Conservation (phyloP, 1,140 invertebrate genomes). For the Latrodectus geometricus region DNA sequence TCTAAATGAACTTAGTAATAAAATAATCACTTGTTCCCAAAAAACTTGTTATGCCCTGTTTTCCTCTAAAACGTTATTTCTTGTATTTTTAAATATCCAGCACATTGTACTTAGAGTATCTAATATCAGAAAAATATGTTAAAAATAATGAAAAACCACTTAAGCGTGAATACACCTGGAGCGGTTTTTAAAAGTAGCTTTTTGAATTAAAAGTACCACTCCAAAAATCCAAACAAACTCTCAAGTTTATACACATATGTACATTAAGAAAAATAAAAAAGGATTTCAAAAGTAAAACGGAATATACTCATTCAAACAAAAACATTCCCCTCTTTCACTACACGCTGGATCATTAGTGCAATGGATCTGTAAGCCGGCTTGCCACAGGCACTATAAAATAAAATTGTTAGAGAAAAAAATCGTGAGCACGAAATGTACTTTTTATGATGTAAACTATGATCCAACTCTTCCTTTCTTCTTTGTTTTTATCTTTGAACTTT, state of each 20-base stretch:
- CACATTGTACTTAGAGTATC: too few species aligned
- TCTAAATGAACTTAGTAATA: too few species aligned
- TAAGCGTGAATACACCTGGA: conserved; percentile 39
- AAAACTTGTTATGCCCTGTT: too few species aligned
- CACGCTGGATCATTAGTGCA: conserved; percentile 40
- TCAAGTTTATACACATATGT: conserved; percentile 43
- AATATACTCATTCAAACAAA: not conserved
- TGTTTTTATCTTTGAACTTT: conserved; percentile 40
- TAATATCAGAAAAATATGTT: too few species aligned
- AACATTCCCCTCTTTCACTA: conserved; percentile 21
- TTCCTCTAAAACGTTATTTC: too few species aligned
- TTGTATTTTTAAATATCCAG: too few species aligned
- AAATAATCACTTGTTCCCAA: too few species aligned
- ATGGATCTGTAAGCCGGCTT: conserved; percentile 38
- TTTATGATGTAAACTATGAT: conserved; percentile 60
- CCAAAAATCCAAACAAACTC: conserved; percentile 44
- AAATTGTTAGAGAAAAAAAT: conserved; percentile 15
- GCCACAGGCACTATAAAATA: conserved; percentile 43
- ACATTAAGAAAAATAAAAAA: conserved; percentile 15
- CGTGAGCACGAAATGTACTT: not conserved
- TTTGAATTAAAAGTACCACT: conserved; percentile 55
- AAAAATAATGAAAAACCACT: conserved; percentile 48
- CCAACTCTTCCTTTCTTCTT: not conserved
- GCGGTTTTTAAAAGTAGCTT: conserved; percentile 56
- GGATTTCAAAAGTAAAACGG: conserved; percentile 28